Base-by-base conservation (phyloP, 2,888 invertebrate genomes). In the Heteropelma amictum region DNA sequence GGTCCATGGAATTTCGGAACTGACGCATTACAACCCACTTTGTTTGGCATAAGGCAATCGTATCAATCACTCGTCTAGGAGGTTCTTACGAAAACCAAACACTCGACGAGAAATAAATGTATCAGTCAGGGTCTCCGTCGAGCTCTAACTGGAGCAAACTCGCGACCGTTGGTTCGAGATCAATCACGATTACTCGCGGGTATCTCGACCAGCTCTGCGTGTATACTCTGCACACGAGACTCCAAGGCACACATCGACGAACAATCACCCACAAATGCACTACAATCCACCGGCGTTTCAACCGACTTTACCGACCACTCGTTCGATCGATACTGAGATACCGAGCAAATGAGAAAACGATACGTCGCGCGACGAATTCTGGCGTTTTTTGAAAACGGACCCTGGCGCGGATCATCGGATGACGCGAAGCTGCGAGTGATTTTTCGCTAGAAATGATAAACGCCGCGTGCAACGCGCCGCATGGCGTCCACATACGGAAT, bases 401-500 rank as follows among this genome's bases (percentile, higher is more conserved):
- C n/a, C n/a, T n/a, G n/a, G n/a, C n/a, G n/a, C n/a, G n/a, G n/a
- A n/a, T n/a, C n/a, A n/a, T n/a, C n/a, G n/a, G n/a, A n/a, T n/a
- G n/a, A n/a, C 47, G 26, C 10, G 7, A 45, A n/a, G n/a, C 10
- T 12, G 17, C 42, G 35, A 61, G 19, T 33, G 40, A 47, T 72
- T 53, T n/a, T n/a, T 33, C 40, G 72, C 65, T 75, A 72, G 45
- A 17, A 76, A 71, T 67, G 28, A 49, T 68, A 64, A 76, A 76
- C 72, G 77, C 82, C 84, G 83, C 83, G 81, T 84, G 85, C 81
- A 85, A 85, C 86, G 87, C 85, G 83, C 88, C 85, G 87, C 88
- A 87, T 87, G 88, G 84, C 88, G 85, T 88, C 86, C 83, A 83
- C 85, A 84, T 86, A 78, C 78, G 77, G 83, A 83, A 81, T 83